Evolutionary conservation across 2,113 vertebrate species (phyloP).

Genomic region (Polyodon spathula): DNA sequence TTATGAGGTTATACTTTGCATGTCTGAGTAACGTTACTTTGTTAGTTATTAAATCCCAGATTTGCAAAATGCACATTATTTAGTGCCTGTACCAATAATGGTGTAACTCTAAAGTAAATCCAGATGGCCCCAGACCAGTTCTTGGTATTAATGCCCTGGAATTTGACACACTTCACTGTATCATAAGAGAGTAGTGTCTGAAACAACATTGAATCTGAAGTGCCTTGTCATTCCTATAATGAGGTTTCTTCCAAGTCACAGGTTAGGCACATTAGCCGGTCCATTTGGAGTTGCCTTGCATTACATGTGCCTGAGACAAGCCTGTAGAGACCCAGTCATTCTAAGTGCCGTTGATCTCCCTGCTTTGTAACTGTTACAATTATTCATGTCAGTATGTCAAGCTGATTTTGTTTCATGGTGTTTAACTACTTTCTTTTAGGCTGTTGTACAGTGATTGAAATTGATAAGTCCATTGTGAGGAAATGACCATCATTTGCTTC

Average conservation of each 20-base stretch:
- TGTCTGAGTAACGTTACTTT: background rate
- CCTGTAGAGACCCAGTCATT: background rate
- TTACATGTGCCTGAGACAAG: background rate
- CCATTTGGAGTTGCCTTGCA: background rate
- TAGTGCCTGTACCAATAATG: background rate
- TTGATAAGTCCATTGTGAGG: conserved; percentile 55
- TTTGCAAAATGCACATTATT: background rate
- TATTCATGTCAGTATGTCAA: background rate
- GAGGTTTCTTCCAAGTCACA: background rate
- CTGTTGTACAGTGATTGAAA: conserved; percentile 56
- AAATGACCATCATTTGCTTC: conserved; percentile 39
- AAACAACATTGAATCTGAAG: background rate
- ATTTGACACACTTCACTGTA: background rate
- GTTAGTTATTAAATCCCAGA: background rate
- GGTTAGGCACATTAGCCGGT: background rate
- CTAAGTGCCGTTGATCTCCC: background rate
- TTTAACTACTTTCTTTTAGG: conserved; percentile 32
- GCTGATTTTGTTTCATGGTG: background rate
- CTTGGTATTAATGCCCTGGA: background rate
- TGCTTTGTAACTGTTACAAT: background rate
- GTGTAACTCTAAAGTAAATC: background rate
- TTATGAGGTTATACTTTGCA: background rate
- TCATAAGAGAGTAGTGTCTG: background rate
- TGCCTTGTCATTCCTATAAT: background rate
- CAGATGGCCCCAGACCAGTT: background rate